Evolutionary conservation across 2,113 vertebrate genomes (phyloP).

Genomic region (Panthera uncia): DNA sequence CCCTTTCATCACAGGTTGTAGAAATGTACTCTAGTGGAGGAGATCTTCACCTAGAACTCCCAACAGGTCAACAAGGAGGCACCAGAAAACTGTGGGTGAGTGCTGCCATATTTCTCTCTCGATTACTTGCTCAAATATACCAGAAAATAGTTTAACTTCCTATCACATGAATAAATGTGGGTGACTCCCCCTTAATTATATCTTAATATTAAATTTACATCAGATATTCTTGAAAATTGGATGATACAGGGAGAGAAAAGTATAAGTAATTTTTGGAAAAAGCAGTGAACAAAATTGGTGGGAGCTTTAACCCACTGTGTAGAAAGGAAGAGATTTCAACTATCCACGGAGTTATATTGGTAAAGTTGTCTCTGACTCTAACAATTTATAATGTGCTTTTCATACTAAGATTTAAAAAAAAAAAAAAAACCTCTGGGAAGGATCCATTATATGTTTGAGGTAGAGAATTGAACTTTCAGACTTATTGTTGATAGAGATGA

Average conservation of each 20-base stretch:
- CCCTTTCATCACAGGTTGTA: conserved; percentile 89
- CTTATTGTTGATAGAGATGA: background rate
- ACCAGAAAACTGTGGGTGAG: conserved; percentile 96
- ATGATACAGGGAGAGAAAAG: background rate
- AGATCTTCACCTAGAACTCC: conserved; percentile 97
- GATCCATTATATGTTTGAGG: background rate
- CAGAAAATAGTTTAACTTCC: background rate
- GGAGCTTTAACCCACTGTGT: background rate
- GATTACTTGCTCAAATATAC: background rate
- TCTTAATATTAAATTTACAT: background rate
- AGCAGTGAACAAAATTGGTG: background rate
- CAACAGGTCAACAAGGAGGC: conserved; percentile 97
- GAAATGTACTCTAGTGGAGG: conserved; percentile 99
- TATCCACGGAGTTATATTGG: background rate
- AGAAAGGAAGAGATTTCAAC: conserved; percentile 12
- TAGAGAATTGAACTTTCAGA: background rate
- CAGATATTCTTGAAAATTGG: conserved; percentile 8
- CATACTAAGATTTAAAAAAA: background rate
- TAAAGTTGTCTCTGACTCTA: conserved; percentile 31
- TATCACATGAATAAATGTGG: background rate
- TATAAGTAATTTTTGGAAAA: background rate
- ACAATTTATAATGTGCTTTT: background rate
- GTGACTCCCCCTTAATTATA: background rate
- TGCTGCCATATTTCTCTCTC: background rate
- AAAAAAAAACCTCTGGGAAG: background rate